phyloP scores from a whole-genome alignment of 2,888 invertebrate species.

The Bursaphelenchus okinawaensis region DNA sequence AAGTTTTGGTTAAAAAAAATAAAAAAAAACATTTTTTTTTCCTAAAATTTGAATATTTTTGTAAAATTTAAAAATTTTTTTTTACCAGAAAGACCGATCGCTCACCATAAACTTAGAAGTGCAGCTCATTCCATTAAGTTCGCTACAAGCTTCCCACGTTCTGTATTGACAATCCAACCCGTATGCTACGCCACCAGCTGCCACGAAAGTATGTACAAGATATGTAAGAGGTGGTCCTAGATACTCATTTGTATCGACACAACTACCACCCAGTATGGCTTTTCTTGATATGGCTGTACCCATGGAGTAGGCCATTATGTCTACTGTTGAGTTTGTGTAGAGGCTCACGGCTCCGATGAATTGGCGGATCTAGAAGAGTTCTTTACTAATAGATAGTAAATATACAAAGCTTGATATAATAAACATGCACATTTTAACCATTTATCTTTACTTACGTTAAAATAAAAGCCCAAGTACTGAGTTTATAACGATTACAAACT shows the following conservation, averaged over 20 bases:
- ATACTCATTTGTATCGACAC: slow-evolving; percentile 53
- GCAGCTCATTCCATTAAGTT: slow-evolving; percentile 16
- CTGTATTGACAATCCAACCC: slow-evolving; percentile 11
- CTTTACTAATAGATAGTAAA: too few relatives aligned
- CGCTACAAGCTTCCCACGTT: slow-evolving; percentile 14
- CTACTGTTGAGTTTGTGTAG: slow-evolving; percentile 47
- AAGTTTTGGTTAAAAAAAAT: neutral
- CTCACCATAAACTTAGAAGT: slow-evolving; percentile 9
- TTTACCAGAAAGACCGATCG: neutral
- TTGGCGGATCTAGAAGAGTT: slow-evolving; percentile 47
- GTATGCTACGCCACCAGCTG: slow-evolving; percentile 44
- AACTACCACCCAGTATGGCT: slow-evolving; percentile 51
- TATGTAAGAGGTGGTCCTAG: slow-evolving; percentile 46
- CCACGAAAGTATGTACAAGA: slow-evolving; percentile 45
- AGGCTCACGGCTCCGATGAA: slow-evolving; percentile 43
- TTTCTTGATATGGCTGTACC: slow-evolving; percentile 51
- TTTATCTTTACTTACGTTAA: too few relatives aligned
- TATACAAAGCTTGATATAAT: too few relatives aligned
- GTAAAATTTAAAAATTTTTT: too few relatives aligned
- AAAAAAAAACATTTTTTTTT: neutral
- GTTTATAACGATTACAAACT: too few relatives aligned
- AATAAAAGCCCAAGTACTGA: too few relatives aligned
- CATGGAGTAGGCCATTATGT: slow-evolving; percentile 51
- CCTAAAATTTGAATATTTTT: neutral
- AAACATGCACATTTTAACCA: too few relatives aligned